Base-by-base conservation (phyloP, 2,113 vertebrate species). In the Hymenochirus boettgeri region DNA sequence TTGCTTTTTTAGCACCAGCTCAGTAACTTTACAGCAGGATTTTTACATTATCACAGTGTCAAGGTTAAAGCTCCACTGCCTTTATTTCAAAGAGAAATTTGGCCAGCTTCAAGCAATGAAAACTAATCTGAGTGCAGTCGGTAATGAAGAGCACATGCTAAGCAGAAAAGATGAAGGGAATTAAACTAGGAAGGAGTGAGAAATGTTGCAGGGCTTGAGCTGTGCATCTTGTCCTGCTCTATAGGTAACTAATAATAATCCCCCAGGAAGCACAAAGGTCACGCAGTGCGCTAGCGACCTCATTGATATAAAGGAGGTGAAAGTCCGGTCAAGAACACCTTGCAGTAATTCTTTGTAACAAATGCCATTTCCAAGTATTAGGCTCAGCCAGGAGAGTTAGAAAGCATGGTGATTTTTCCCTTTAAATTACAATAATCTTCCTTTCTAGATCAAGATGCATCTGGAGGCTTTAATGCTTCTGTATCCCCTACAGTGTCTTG, bases 21-120 rank as follows among this genome's bases (percentile, higher is more conserved):
- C 70, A 33, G 27, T 52, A 73, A 73, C 70, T 74, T 53, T 60
- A 59, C 33, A 18, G 61, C 71, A 26, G 60, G 5, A 18, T 1
- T 25, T 37, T 77, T 31, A 64, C 22, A 46, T 56, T 22, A 21
- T 71, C 47, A 1, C 63, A 2, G 51, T 13, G 39, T 10, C 31
- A 26, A 70, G 66, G 76, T 71, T 73, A 77, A 70, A 76, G 66
- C 61, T 65, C 60, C 54, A 2, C 0, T 18, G 55, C 29, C 62
- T 60, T 52, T 17, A 18, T 70, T n/a, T 70, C 72, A 21, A 73
- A 73, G 66, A 58, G 57, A 77, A 77, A 71, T 3, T 7, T 0
- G 57, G 62, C 45, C 69, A 70, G 52, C 70, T 48, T 6, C 4
- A 71, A 74, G 72, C 54, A 18, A 25, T 0, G 31, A 66, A 74